Conservation (phyloP, 2,888 invertebrate species). For the Prosopocoilus inquinatus region DNA sequence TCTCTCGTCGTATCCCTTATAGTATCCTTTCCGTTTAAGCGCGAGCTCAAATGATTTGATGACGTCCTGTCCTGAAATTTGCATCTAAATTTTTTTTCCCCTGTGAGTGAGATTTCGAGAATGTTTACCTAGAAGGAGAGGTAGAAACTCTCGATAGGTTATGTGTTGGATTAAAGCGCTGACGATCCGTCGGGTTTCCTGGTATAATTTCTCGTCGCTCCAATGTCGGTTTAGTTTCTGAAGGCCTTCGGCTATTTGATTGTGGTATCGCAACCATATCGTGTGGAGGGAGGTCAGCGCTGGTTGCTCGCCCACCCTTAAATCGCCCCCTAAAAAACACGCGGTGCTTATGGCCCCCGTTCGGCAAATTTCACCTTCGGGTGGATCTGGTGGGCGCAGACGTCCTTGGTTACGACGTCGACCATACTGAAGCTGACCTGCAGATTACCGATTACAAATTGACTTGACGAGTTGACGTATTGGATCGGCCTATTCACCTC, state of each 20-base stretch:
- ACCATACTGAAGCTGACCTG: constrained; percentile 43
- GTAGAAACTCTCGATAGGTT: constrained; percentile 79
- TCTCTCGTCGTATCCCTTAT: constrained; percentile 65
- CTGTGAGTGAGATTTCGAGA: not conserved
- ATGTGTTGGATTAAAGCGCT: constrained; percentile 82
- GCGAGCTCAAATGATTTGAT: constrained; percentile 74
- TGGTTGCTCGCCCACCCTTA: constrained; percentile 77
- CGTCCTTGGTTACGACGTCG: constrained; percentile 56
- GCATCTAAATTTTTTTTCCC: not conserved
- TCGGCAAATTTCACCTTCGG: constrained; percentile 65
- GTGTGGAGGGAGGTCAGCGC: constrained; percentile 74
- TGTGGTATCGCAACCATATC: constrained; percentile 73
- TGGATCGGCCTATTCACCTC: constrained; percentile 54
- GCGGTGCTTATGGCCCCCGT: constrained; percentile 70
- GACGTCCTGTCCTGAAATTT: constrained; percentile 63
- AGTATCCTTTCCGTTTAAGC: constrained; percentile 66
- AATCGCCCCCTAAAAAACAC: constrained; percentile 79
- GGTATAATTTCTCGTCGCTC: constrained; percentile 85
- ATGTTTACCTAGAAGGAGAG: constrained; percentile 67
- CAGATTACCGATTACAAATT: constrained; percentile 14
- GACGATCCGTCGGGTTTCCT: constrained; percentile 79
- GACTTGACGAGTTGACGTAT: not conserved
- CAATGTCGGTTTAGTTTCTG: constrained; percentile 77
- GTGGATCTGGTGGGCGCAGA: constrained; percentile 55
- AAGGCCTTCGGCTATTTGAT: constrained; percentile 69